Conservation (phyloP, 2,797 vertebrate species). For the Delichon dasypus region DNA sequence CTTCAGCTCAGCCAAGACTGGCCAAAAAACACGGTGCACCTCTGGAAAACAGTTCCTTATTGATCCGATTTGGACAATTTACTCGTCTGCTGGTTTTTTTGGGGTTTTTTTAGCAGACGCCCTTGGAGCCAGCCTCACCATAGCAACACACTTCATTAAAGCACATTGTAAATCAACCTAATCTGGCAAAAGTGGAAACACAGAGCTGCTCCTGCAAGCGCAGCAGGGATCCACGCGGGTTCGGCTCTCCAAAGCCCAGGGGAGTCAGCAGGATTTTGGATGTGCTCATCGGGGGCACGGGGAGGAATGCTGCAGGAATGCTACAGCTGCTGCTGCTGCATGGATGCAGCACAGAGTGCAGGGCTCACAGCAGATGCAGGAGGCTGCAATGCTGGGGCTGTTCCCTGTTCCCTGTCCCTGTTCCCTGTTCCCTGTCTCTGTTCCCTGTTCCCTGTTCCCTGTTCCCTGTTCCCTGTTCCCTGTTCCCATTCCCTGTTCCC, state of each 20-base stretch:
- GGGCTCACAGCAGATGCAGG: neutral
- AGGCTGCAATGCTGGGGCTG: rapidly evolving
- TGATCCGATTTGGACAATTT: neutral
- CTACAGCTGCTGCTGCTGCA: neutral
- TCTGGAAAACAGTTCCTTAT: neutral
- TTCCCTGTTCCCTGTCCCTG: no score
- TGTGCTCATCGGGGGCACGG: neutral
- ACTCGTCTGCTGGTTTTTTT: neutral
- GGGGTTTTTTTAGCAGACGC: neutral
- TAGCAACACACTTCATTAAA: slow-evolving; percentile 48
- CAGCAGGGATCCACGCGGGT: rapidly evolving
- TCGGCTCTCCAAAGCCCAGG: neutral
- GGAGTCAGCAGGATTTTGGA: neutral
- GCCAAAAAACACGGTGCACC: no score
- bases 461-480: no score
- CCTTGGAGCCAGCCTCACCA: slow-evolving; percentile 40
- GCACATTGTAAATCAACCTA: neutral
- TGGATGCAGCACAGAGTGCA: no score
- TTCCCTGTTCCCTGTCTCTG: neutral
- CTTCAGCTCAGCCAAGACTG: neutral
- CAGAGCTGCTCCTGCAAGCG: neutral
- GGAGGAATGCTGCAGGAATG: no score
- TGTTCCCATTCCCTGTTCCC: no score
- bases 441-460: no score
- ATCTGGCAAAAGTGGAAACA: neutral